A percentile compares a stretch with the other conserved stretches of the same genome.
Evolutionary conservation across 2,888 invertebrate species (phyloP).

Genomic region (Lasioglossum vierecki): DNA sequence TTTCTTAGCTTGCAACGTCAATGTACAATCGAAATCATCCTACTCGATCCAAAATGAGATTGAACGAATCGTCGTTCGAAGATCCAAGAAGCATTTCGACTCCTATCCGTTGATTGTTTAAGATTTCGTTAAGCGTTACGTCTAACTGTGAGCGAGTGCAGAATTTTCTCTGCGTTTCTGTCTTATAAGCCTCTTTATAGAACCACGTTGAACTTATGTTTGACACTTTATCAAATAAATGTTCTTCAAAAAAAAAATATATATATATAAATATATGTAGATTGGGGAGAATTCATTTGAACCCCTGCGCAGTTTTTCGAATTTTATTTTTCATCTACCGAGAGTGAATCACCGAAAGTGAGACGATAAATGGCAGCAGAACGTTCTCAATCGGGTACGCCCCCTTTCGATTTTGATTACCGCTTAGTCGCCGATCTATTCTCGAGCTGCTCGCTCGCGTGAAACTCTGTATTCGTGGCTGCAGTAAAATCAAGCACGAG

Average conservation of each 20-base stretch:
- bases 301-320: neutral
- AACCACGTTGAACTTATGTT: conserved; percentile 35
- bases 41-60: neutral
- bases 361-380: conserved; percentile 49
- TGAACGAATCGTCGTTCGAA: conserved; percentile 4
- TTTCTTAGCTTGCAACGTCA: neutral
- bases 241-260: conserved; percentile 29
- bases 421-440: conserved; percentile 33
- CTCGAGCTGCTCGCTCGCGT: conserved; percentile 15
- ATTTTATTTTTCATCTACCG: neutral
- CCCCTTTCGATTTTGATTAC: conserved; percentile 55
- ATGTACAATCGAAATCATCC: neutral
- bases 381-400: conserved; percentile 57
- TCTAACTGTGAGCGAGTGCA: neutral
- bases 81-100: neutral
- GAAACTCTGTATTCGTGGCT: neutral
- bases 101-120: neutral
- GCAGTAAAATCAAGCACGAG: neutral
- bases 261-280: no score
- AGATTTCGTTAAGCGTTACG: conserved; percentile 7
- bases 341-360: neutral
- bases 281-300: conserved; percentile 5
- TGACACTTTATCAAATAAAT: conserved; percentile 46
- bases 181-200: conserved; percentile 19
- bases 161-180: conserved; percentile 19